Evolutionary conservation across 2,888 invertebrate species (phyloP).

Genomic region (Drosophila percnosoma): DNA sequence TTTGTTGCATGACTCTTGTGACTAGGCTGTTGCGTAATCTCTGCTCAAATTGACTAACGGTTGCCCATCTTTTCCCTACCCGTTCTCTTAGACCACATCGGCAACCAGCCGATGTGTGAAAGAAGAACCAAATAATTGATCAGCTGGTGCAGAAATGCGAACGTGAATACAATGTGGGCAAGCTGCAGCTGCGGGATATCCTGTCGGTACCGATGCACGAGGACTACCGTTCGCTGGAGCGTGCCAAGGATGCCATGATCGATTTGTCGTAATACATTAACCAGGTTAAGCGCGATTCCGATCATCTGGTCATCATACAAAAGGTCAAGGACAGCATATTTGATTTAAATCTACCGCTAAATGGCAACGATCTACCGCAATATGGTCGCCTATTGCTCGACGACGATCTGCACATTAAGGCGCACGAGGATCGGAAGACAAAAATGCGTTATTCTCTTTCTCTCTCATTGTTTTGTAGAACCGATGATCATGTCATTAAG

Average conservation of each 20-base stretch:
- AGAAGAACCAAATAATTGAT: constrained; percentile 83
- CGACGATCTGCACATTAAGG: constrained; percentile 96
- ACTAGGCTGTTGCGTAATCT: constrained; percentile 39
- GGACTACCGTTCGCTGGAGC: constrained; percentile 92
- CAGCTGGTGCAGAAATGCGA: constrained; percentile 91
- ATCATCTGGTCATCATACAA: constrained; percentile 94
- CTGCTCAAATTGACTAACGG: constrained; percentile 31
- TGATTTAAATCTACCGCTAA: constrained; percentile 91
- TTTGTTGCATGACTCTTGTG: constrained; percentile 52
- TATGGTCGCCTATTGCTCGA: constrained; percentile 97
- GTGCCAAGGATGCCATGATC: constrained; percentile 97
- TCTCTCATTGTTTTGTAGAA: constrained; percentile 86
- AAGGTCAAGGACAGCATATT: constrained; percentile 95
- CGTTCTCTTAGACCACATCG: constrained; percentile 81
- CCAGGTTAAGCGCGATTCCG: constrained; percentile 98
- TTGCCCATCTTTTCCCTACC: constrained; percentile 4
- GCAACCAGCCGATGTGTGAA: constrained; percentile 86
- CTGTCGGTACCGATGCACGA: constrained; percentile 97
- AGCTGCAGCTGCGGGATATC: constrained; percentile 97
- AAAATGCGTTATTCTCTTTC: constrained; percentile 93
- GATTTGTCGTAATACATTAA: constrained; percentile 99
- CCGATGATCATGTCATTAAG: constrained; percentile 93
- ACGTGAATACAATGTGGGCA: constrained; percentile 96
- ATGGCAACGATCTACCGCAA: constrained; percentile 92
- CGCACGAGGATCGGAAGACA: constrained; percentile 94